Evolutionary conservation across 2,113 vertebrate genomes (phyloP), one percentile per base, ranked within the genome.

Genomic region (Rhinolophus sinicus): DNA sequence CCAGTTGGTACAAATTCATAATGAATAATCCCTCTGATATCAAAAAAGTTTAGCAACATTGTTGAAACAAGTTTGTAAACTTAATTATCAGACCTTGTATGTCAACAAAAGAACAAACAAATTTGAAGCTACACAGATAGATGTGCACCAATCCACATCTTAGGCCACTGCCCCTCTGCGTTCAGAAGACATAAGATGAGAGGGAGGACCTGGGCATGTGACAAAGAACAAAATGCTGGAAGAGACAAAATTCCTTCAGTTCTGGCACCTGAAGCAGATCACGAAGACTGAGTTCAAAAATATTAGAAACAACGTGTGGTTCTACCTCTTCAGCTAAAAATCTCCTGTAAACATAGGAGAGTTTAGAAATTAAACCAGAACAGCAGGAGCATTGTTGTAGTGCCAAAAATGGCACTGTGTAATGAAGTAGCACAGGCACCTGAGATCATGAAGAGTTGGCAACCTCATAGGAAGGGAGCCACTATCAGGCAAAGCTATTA

Each of bases 311-410:
- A 33, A 77, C 11, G 9, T 67, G 70, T 38, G 73, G 50, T 16
- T 89, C 62, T 35, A 56, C 30, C 19, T 50, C 58, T 44, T 44
- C 70, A 88, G 30, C 62, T 47, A 64, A 86, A 92, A 62, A 9
- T 33, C 47, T 70, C 69, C 40, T 38, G 8, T 24, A 44, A 47
- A 11, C 47, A 50, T 50, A 50, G 47, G 47, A 50, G 47, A 50
- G 47, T 62, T 81, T 56, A 18, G 76, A 91, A 88, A 89, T 94
- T 21, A 82, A 50, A 80, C 35, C 40, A 56, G 35, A 96, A 76
- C 24, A 50, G 60, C 15, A 52, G 65, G 18, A n/a, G 14, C 35
- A 75, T 47, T 54, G 56, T 50, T n/a, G 30, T 12, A 15, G 44
- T n/a, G 56, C 62, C 62, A 26, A 62, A 92, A 87, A 47, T 2